A percentile compares a stretch with the other conserved stretches of the same genome.
Conservation (phyloP, 1,140 invertebrate genomes). For the Diprion similis region DNA sequence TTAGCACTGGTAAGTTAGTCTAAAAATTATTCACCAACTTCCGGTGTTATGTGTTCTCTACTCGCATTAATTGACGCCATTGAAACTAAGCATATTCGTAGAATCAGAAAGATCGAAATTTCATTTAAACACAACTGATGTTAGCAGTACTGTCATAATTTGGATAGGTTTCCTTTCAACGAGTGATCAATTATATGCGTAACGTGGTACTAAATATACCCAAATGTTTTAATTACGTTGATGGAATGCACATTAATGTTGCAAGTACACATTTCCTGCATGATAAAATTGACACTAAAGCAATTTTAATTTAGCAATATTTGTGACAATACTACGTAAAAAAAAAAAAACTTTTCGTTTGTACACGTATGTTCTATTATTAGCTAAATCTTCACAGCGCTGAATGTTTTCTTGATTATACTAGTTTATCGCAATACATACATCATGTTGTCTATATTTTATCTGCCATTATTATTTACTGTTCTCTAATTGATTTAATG, state of each 20-base stretch:
- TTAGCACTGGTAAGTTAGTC: slow-evolving; percentile 71
- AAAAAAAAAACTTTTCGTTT: too few species aligned
- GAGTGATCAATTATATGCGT: too few species aligned
- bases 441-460: too few species aligned
- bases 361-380: slow-evolving; percentile 26
- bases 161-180: too few species aligned
- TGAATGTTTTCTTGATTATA: slow-evolving; percentile 43
- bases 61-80: slow-evolving; percentile 22
- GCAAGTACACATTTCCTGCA: too few species aligned
- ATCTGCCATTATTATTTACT: neutral
- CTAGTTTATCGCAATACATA: slow-evolving; percentile 26
- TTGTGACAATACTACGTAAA: too few species aligned
- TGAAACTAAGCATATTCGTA: slow-evolving; percentile 30
- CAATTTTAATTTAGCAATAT: neutral
- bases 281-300: neutral
- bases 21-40: neutral
- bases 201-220: too few species aligned
- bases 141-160: too few species aligned
- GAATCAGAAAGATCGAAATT: too few species aligned
- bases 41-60: slow-evolving; percentile 26
- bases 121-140: too few species aligned
- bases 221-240: too few species aligned
- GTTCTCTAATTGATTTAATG: too few species aligned
- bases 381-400: slow-evolving; percentile 43
- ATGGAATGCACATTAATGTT: neutral